Conservation (phyloP, 2,888 invertebrate species). For the Spialia ferax region DNA sequence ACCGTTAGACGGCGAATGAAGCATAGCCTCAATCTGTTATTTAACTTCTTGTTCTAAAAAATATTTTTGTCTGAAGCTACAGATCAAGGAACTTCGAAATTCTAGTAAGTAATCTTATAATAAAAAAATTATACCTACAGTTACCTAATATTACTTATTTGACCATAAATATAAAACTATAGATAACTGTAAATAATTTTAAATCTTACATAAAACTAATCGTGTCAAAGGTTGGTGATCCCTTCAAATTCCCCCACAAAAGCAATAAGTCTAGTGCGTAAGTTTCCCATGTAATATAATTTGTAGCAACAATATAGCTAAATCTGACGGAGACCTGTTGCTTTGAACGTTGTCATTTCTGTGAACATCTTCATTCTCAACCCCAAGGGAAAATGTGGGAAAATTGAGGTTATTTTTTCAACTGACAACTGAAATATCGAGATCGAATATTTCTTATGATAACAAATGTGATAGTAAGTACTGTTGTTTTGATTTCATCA, state of each 20-base stretch:
- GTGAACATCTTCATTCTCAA: constrained; percentile 48
- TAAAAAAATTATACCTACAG: no score
- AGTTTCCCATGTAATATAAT: constrained; percentile 9
- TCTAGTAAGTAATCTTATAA: no score
- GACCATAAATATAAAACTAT: no score
- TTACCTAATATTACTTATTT: no score
- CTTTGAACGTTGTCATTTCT: constrained; percentile 52
- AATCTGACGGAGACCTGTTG: constrained; percentile 54
- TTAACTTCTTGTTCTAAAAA: neutral
- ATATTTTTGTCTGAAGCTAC: neutral
- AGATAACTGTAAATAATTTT: no score
- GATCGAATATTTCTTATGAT: neutral
- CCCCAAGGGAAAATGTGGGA: neutral
- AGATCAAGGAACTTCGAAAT: no score
- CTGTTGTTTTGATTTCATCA: neutral
- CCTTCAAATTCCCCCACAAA: neutral
- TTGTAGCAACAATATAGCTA: constrained; percentile 10
- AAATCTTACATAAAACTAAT: no score
- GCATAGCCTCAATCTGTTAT: constrained; percentile 1
- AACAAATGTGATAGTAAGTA: neutral
- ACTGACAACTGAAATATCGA: neutral
- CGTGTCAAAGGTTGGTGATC: no score
- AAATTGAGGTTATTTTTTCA: neutral
- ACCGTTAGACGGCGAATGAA: constrained; percentile 21
- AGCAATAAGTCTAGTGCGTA: neutral